A percentile compares a stretch with the other conserved stretches of the same genome.
Conservation (phyloP, 1,140 invertebrate species). For the Thalassaphorura encarpata region DNA sequence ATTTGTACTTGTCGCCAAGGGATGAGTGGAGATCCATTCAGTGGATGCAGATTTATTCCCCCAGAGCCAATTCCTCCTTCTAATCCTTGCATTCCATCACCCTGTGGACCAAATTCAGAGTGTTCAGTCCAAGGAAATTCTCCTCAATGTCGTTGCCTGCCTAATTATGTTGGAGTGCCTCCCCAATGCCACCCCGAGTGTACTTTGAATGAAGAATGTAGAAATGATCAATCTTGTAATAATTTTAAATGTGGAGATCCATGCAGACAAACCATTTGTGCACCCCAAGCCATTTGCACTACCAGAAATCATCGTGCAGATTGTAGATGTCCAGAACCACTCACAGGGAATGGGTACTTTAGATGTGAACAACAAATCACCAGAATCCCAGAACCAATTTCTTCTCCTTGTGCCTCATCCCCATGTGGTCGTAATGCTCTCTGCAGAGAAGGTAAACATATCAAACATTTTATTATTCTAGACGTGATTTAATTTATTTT, state of each 20-base stretch:
- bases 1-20: constrained; percentile 42
- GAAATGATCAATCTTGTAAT: constrained; percentile 35
- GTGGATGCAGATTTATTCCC: background rate
- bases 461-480: constrained; percentile 64
- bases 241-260: constrained; percentile 53
- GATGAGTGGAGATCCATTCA: constrained; percentile 8
- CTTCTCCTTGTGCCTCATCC: constrained; percentile 65
- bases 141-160: constrained; percentile 45
- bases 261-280: constrained; percentile 54
- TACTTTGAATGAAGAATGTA: constrained; percentile 52
- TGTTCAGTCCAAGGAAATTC: constrained; percentile 44
- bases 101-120: constrained; percentile 58
- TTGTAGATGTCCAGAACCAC: constrained; percentile 55
- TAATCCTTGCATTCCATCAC: constrained; percentile 67
- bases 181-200: constrained; percentile 64
- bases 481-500: constrained; percentile 64
- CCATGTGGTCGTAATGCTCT: constrained; percentile 70
- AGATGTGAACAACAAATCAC: constrained; percentile 57
- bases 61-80: constrained; percentile 20
- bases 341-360: constrained; percentile 61
- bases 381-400: constrained; percentile 14
- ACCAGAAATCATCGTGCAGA: constrained; percentile 61
- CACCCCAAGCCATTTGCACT: constrained; percentile 55
- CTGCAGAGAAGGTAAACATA: constrained; percentile 64
- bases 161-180: constrained; percentile 46